These are phyloP conservation scores for Erebia ligea DNA, from an alignment of 2,888 invertebrate genomes.

Conservation along the genomic window DNA sequence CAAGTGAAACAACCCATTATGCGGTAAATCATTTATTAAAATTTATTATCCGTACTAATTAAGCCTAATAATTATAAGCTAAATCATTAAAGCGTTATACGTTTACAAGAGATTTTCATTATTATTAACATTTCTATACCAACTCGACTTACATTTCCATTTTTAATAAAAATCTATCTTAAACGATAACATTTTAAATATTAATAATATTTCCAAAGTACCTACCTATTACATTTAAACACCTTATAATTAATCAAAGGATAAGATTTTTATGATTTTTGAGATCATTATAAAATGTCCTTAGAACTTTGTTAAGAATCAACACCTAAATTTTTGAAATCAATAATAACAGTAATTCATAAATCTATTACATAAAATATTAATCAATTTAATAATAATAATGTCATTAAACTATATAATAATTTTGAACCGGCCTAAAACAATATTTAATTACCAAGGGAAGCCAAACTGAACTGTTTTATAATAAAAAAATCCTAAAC, in stretches of 20 bases:
- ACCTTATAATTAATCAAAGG: constrained; percentile 11
- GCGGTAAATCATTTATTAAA: constrained; percentile 32
- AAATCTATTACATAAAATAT: constrained; percentile 19
- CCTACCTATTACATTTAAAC: constrained; percentile 5
- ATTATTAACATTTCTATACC: neutral
- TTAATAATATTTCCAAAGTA: constrained; percentile 6
- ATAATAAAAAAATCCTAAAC: constrained; percentile 48
- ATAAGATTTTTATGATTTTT: constrained; percentile 24
- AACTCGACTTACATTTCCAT: neutral
- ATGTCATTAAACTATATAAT: constrained; percentile 15
- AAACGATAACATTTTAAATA: constrained; percentile 1
- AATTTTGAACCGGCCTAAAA: constrained; percentile 39
- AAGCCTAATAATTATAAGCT: constrained; percentile 30
- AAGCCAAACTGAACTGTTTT: constrained; percentile 33
- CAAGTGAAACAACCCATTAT: constrained; percentile 30
- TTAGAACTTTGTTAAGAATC: constrained; percentile 9
- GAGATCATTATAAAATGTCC: constrained; percentile 32
- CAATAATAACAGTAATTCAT: constrained; percentile 16
- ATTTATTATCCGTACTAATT: constrained; percentile 31
- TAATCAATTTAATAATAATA: constrained; percentile 22
- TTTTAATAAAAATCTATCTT: constrained; percentile 6
- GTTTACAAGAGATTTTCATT: constrained; percentile 26
- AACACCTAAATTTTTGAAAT: constrained; percentile 1
- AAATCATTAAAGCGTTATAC: constrained; percentile 31
- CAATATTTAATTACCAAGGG: constrained; percentile 27